Percentiles rank a stretch among this genome's conserved stretches.
Evolutionary conservation across 1,140 invertebrate species (phyloP).

Genomic region (Drosophila kikkawai): DNA sequence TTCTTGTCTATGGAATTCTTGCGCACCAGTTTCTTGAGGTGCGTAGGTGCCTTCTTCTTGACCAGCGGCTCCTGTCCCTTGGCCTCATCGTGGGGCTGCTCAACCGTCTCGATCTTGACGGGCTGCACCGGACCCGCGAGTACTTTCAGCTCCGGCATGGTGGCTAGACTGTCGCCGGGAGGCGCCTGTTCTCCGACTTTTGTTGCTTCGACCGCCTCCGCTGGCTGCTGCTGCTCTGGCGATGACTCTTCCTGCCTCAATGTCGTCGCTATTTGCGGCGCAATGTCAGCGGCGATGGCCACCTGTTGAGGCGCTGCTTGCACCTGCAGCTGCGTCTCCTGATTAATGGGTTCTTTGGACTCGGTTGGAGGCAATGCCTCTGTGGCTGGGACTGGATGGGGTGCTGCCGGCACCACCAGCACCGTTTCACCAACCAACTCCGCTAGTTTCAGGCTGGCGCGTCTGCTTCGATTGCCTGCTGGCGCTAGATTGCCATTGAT

Average conservation of each 20-base stretch:
- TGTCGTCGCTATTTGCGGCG: slow-evolving; percentile 76
- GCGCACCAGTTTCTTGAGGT: slow-evolving; percentile 70
- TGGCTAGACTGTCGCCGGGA: slow-evolving; percentile 59
- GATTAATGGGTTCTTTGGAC: slow-evolving; percentile 78
- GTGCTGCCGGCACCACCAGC: slow-evolving; percentile 59
- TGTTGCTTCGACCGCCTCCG: slow-evolving; percentile 56
- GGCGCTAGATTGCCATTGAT: slow-evolving; percentile 57
- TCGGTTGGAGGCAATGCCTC: slow-evolving; percentile 37
- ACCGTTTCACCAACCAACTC: slow-evolving; percentile 71
- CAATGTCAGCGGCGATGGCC: slow-evolving; percentile 69
- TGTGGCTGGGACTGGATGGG: slow-evolving; percentile 11
- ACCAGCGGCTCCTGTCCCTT: slow-evolving; percentile 39
- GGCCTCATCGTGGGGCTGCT: slow-evolving; percentile 52
- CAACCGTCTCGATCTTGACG: slow-evolving; percentile 73
- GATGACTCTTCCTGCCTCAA: slow-evolving; percentile 74
- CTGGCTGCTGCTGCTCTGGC: slow-evolving; percentile 32
- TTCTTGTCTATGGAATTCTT: slow-evolving; percentile 74
- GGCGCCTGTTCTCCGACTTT: slow-evolving; percentile 66
- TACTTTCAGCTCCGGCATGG: slow-evolving; percentile 81
- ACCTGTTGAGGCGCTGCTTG: slow-evolving; percentile 63
- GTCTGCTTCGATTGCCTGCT: slow-evolving; percentile 60
- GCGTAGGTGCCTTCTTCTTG: slow-evolving; percentile 54
- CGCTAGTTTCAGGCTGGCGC: slow-evolving; percentile 65
- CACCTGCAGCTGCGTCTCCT: slow-evolving; percentile 44
- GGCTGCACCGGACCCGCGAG: slow-evolving; percentile 74